Percentiles rank a stretch among this genome's conserved stretches.
These are phyloP conservation scores for Coptodon rendalli DNA, from an alignment of 2,113 vertebrate species.

Conservation along the genomic window DNA sequence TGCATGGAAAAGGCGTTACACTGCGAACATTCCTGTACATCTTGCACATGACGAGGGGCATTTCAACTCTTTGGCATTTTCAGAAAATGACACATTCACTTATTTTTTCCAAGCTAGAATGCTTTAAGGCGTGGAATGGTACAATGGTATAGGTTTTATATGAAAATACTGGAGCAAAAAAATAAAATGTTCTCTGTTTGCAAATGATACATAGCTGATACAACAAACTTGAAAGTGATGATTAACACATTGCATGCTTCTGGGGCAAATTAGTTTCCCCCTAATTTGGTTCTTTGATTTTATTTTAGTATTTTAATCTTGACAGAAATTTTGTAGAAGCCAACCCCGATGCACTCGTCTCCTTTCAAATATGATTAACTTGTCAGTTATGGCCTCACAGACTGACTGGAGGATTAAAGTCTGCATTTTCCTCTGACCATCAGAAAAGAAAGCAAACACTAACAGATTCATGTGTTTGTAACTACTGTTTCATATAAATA, in stretches of 20 bases:
- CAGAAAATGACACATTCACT: constrained; percentile 18
- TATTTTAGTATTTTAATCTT: background rate
- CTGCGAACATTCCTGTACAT: background rate
- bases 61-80: constrained; percentile 48
- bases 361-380: background rate
- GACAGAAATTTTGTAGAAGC: background rate
- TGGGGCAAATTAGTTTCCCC: background rate
- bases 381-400: background rate
- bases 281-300: background rate
- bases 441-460: background rate
- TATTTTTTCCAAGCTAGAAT: background rate
- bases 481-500: background rate
- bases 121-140: constrained; percentile 21
- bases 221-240: background rate
- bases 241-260: background rate
- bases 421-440: background rate
- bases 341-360: fast-evolving
- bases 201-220: background rate
- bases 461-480: background rate
- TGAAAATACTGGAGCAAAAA: background rate
- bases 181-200: background rate
- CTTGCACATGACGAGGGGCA: background rate
- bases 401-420: background rate
- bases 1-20: background rate
- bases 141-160: background rate